Evolutionary conservation across 2,888 invertebrate genomes (phyloP).

Genomic region (Dromius quadrimaculatus): DNA sequence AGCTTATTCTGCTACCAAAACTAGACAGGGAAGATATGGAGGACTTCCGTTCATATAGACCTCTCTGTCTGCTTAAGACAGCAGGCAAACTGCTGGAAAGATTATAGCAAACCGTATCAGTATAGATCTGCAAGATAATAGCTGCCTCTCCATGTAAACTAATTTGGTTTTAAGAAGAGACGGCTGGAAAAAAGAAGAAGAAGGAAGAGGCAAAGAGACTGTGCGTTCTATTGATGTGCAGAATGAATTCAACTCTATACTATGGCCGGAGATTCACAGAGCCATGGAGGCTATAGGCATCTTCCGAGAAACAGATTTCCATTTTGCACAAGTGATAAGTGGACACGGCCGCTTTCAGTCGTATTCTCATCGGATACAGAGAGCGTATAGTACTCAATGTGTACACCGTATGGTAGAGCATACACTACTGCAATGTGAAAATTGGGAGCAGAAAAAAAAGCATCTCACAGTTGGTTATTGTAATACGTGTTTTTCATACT

Average conservation of each 20-base stretch:
- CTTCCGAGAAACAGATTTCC: not conserved
- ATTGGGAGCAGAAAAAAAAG: too few relatives aligned
- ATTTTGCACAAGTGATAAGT: not conserved
- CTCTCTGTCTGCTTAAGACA: conserved; percentile 57
- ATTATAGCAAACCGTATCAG: conserved; percentile 55
- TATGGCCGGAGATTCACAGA: not conserved
- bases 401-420: conserved; percentile 14
- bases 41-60: conserved; percentile 50
- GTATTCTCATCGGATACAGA: not conserved
- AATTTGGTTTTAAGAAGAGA: conserved; percentile 56
- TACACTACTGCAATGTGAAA: too few relatives aligned
- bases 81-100: conserved; percentile 57
- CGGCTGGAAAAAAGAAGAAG: not conserved
- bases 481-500: too few relatives aligned
- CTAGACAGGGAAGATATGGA: conserved; percentile 45
- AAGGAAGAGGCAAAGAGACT: not conserved
- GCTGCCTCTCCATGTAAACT: conserved; percentile 37
- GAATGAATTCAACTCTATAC: not conserved
- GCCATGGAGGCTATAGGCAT: not conserved
- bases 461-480: too few relatives aligned
- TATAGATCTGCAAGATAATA: conserved; percentile 51
- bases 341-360: conserved; percentile 27
- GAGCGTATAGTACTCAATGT: conserved; percentile 4
- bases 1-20: conserved; percentile 52
- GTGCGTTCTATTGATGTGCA: not conserved